Evolutionary conservation across 30 jellyfish, hydroid and myxozoan species (phyloP), one percentile per base, ranked within the genome.

Genomic region (Chrysaora quinquecirrha): DNA sequence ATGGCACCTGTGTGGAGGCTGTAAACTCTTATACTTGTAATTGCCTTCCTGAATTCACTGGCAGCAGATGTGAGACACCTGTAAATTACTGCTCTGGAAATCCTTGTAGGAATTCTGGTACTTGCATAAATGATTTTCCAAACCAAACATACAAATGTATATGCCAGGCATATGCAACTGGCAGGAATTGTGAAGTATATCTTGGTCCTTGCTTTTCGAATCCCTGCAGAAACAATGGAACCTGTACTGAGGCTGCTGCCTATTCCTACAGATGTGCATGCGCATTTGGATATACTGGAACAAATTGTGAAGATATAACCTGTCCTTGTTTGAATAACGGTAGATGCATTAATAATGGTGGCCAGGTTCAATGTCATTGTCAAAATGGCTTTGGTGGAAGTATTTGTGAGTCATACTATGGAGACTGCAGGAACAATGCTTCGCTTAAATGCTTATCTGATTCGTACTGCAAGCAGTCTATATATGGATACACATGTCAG

Each of bases 261-360:
- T 64, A 65, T 16, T 21, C 93, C 1, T 76, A 43, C 33, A 48
- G 54, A 0, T 90, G 97, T 64, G 27, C 74, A 19, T 90, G 97
- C 58, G 25, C 87, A 0, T 83, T 82, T 60, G 97, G 97, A 1
- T 90, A 30, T 70, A 34, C 50, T 9, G 97, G 97, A 20, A 48
- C 82, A 31, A 62, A 48, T 11, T 90, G 97, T 61, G 89, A 82
- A 47, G 78, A 83, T 14, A 46, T 73, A 3, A 60, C 79, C 1
- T 80, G 94, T 85, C 93, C 93, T 1, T 90, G 97, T 78, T 70
- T 43, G 43, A 90, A 83, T 48, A 43, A 61, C 70, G 97, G 97
- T 1, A 35, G 92, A 6, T 90, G 97, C 61, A 83, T 54, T 14
- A 50, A 60, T 24, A 34, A 61, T 52, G 64, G 16, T 24, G 77